Evolutionary conservation across 1,140 invertebrate genomes (phyloP).

Genomic region (Stegodyphus dumicola): DNA sequence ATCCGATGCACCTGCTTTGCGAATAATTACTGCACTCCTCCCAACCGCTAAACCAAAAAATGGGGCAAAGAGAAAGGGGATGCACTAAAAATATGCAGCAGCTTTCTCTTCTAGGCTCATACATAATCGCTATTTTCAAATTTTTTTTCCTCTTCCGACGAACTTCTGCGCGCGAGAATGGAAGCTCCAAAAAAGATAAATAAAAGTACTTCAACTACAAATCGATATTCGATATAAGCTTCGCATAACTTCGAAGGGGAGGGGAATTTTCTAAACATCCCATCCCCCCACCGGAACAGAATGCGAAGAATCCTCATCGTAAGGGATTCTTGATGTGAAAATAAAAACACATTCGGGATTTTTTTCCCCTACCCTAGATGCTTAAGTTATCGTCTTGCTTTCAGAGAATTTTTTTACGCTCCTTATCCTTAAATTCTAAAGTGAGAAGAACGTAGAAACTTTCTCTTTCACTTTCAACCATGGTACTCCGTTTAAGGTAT

Average conservation of each 20-base stretch:
- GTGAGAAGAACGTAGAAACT: background rate
- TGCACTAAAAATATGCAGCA: conserved; percentile 25
- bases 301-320: conserved; percentile 34
- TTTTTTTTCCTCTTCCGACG: conserved; percentile 10
- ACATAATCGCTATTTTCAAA: conserved; percentile 48
- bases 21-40: conserved; percentile 23
- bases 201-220: conserved; percentile 30
- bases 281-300: background rate
- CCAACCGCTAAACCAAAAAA: conserved; percentile 19
- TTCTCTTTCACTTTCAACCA: conserved; percentile 24
- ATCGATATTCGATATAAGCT: conserved; percentile 48
- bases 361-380: background rate
- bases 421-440: background rate
- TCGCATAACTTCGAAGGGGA: conserved; percentile 25
- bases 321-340: conserved; percentile 45
- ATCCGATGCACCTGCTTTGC: conserved; percentile 35
- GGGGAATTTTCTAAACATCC: conserved; percentile 11
- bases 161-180: no score
- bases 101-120: conserved; percentile 12
- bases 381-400: background rate
- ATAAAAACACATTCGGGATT: conserved; percentile 18
- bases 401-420: conserved; percentile 9
- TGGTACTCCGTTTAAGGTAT: conserved; percentile 4
- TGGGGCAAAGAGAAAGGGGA: background rate
- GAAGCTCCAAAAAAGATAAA: conserved; percentile 9